Evolutionary conservation across 1,140 invertebrate species (phyloP), one percentile per base, ranked within the genome.

Genomic region (Drosophila burlai): DNA sequence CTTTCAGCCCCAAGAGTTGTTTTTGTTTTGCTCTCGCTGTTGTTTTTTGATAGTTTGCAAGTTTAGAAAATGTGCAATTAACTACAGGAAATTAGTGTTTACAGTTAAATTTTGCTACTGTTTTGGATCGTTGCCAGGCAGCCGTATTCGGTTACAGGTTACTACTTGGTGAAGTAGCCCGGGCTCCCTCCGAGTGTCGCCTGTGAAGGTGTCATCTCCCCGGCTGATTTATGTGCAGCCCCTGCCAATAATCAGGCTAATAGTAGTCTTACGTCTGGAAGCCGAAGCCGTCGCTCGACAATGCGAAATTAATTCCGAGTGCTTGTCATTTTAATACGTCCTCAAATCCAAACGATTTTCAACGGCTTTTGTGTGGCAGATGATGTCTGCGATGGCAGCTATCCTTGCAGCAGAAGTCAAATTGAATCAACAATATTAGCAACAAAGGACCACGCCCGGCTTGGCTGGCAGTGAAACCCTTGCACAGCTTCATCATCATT

Each of bases 21-120:
- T 71, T 71, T 71, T 68, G 64, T 71, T 71, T 71, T 54, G 58
- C 38, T 58, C 42, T 18, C 61, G 58, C 73, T 76, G 63, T 89
- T 81, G 64, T 69, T 83, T 67, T 47, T 79, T 60, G 40, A 80
- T 60, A 67, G 61, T 76, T 63, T 54, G 43, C 49, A 38, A 83
- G 86, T 83, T 91, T 90, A 75, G 71, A 85, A 77, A 85, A 87
- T 81, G 76, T 84, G 87, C 87, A 91, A 91, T 91, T 91, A 91
- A 84, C 75, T 80, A 69, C 87, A 82, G 87, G 81, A 91, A 91
- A 91, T 86, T 67, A 83, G 81, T 84, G 83, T 72, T 87, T 76
- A 82, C 72, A 72, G 59, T 55, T 77, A 61, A 54, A 71, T 80
- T 69, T 76, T 80, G 42, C 6, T 52, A 26, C 38, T 63, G 21